phyloP scores from a whole-genome alignment of 1,140 invertebrate species.

The Lerema accius region DNA sequence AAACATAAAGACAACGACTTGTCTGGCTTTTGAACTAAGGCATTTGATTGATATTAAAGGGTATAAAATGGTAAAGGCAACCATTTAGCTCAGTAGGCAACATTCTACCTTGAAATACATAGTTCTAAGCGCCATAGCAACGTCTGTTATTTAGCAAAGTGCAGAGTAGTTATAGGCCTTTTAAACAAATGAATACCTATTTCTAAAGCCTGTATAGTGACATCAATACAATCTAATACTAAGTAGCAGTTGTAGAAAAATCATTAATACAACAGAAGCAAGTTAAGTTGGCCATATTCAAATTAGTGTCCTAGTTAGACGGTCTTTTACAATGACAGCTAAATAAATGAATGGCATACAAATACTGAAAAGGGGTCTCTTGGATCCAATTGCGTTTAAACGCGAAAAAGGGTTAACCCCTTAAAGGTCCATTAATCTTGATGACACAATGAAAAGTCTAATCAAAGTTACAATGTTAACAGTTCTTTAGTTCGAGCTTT shows the following conservation, averaged over 20 bases:
- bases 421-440: neutral
- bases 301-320: neutral
- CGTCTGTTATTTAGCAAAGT: no score
- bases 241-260: neutral
- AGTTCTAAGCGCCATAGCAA: no score
- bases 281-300: neutral
- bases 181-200: no score
- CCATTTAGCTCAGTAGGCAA: no score
- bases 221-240: neutral
- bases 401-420: constrained; percentile 2
- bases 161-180: no score
- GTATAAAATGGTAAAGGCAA: no score
- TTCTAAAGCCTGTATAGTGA: no score
- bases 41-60: no score
- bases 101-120: no score
- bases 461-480: neutral
- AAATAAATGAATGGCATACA: constrained; percentile 4
- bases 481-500: neutral
- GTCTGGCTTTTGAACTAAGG: no score
- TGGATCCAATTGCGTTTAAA: constrained; percentile 4
- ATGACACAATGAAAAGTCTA: neutral
- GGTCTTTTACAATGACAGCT: constrained; percentile 2
- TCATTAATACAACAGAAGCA: neutral
- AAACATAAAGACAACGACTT: no score
- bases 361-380: neutral